Evolutionary conservation across 2,888 invertebrate species (phyloP).

Genomic region (Hyposoter dolosus): DNA sequence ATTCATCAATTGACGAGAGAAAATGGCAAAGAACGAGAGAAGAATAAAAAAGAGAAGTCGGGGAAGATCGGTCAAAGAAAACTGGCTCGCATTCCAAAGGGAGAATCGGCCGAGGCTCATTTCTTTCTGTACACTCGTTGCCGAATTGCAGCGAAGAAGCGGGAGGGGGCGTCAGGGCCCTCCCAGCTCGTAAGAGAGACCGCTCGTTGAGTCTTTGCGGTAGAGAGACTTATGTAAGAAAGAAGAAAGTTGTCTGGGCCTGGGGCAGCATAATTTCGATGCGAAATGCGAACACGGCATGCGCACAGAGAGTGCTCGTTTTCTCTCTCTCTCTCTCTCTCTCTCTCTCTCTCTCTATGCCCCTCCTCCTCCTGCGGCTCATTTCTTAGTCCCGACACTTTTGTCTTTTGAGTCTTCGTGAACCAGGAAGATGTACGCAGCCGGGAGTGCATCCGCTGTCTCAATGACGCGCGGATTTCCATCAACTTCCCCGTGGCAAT

Average conservation of each 20-base stretch:
- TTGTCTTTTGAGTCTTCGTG: neutral
- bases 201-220: conserved; percentile 53
- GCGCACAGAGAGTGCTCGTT: conserved; percentile 18
- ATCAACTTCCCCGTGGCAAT: neutral
- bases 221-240: conserved; percentile 54
- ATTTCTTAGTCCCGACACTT: neutral
- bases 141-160: conserved; percentile 38
- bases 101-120: conserved; percentile 23
- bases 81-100: conserved; percentile 61
- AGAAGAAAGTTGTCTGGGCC: conserved; percentile 47
- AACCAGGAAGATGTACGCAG: conserved; percentile 10
- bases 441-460: neutral
- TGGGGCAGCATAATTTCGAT: conserved; percentile 62
- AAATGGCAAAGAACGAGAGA: neutral
- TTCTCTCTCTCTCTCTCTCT: conserved; percentile 14
- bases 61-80: conserved; percentile 51
- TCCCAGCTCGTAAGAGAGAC: conserved; percentile 59
- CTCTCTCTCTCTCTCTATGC: conserved; percentile 13
- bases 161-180: conserved; percentile 39
- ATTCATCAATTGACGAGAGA: neutral
- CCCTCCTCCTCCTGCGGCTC: neutral
- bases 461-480: conserved; percentile 21
- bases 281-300: conserved; percentile 57
- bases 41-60: conserved; percentile 13
- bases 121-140: conserved; percentile 51